Base-by-base conservation (phyloP, 2,888 invertebrate genomes). In the Muscina levida region DNA sequence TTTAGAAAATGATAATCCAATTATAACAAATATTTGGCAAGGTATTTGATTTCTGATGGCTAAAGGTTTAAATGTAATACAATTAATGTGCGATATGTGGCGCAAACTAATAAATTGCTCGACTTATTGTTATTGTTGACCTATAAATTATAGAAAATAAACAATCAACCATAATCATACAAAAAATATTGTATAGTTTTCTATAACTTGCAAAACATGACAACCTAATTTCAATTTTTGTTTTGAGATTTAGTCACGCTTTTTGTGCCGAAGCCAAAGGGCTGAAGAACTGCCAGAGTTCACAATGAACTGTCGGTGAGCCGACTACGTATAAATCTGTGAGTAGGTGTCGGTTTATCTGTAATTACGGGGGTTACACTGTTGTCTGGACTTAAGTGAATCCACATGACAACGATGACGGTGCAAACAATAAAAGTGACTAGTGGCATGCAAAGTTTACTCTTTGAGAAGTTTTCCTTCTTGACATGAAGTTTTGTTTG, bases 271-370 rank as follows among this genome's bases (percentile, higher is more conserved):
- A 70, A 46, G 17, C n/a, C 46, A 46, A 46, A 46, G 46, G 46
- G n/a, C n/a, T 31, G 57, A 31, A 15, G 24, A n/a, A n/a, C 31
- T 57, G 6, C 39, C 6, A 31, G 39, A 42, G 26, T 26, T 17
- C 19, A 51, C 15, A 0, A 51, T 10, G 19, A 48, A 19, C 48
- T 19, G 19, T 48, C 11, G 19, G 48, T 48, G 19, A 51, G 17
- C 15, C n/a, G 10, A 19, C 19, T 62, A 48, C 2, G 8, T 51
- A n/a, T n/a, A 56, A 56, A 11, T 31, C 3, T 24, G 56, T 62
- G 57, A 53, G 78, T 79, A 79, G 78, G 78, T 79, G 78, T 74
- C 71, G 71, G 71, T 71, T 66, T 66, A 71, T 17, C 6, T 62
- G 42, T 42, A 62, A 62, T 62, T 62, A 62, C 42, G 42, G 42